phyloP scores from a whole-genome alignment of 1,140 invertebrate genomes.

The Nephotettix cincticeps region DNA sequence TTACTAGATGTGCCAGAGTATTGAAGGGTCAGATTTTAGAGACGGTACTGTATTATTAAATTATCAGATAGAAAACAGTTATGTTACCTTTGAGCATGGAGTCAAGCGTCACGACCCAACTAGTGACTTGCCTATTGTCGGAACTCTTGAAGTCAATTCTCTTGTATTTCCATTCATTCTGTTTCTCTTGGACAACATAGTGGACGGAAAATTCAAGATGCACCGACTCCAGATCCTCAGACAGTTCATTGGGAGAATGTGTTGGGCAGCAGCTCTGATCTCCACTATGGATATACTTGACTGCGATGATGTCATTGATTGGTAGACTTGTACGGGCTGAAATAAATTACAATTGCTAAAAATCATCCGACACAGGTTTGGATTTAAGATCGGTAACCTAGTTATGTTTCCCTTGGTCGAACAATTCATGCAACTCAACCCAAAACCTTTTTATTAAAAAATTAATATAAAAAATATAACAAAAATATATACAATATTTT shows the following conservation, averaged over 20 bases:
- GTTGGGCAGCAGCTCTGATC: conserved; percentile 37
- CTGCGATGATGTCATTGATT: conserved; percentile 55
- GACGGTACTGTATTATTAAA: too few species aligned
- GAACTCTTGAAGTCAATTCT: conserved; percentile 58
- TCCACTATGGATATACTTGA: conserved; percentile 50
- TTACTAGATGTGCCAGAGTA: too few species aligned
- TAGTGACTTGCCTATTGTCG: conserved; percentile 59
- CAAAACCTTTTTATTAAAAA: too few species aligned
- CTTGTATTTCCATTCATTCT: conserved; percentile 61
- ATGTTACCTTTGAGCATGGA: conserved; percentile 52
- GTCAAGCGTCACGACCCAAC: conserved; percentile 62
- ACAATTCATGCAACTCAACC: too few species aligned
- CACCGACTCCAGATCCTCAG: conserved; percentile 27
- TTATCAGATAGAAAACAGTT: background rate
- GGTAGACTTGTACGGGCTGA: conserved; percentile 55
- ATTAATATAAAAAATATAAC: too few species aligned
- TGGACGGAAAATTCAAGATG: conserved; percentile 53
- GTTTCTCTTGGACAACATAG: conserved; percentile 57
- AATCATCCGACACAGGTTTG: too few species aligned
- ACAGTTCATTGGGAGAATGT: conserved; percentile 27
- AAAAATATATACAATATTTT: too few species aligned
- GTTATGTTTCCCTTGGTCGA: too few species aligned
- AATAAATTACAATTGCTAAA: too few species aligned
- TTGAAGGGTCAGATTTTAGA: too few species aligned
- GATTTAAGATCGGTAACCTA: too few species aligned